Conservation (phyloP, 2,888 invertebrate genomes). For the Oithona nana region DNA sequence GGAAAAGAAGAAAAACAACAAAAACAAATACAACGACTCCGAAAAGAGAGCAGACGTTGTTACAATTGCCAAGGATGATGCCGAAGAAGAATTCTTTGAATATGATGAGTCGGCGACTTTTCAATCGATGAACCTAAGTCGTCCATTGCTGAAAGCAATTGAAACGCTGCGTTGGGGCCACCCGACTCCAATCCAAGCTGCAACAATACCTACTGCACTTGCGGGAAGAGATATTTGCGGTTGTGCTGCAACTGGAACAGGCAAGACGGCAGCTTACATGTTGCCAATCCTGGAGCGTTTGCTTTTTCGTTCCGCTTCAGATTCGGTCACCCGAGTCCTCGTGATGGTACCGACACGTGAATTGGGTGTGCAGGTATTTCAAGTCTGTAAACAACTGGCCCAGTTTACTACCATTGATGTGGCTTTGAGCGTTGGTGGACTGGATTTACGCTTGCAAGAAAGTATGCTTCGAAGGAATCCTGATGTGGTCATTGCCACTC, state of each 20-base stretch:
- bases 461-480: conserved; percentile 50
- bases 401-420: conserved; percentile 61
- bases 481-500: conserved; percentile 93
- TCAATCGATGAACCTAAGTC: conserved; percentile 87
- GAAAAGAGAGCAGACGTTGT: conserved; percentile 5
- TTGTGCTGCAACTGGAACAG: conserved; percentile 93
- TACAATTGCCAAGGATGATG: conserved; percentile 10
- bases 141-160: conserved; percentile 81
- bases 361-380: conserved; percentile 90
- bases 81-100: not conserved
- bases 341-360: conserved; percentile 93
- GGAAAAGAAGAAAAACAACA: conserved; percentile 16
- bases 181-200: conserved; percentile 91
- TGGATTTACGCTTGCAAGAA: conserved; percentile 53
- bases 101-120: conserved; percentile 23
- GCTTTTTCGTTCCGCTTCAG: conserved; percentile 55
- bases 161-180: conserved; percentile 68
- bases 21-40: conserved; percentile 6
- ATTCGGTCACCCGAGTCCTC: conserved; percentile 53
- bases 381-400: conserved; percentile 71
- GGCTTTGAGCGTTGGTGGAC: conserved; percentile 66
- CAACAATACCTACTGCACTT: conserved; percentile 81
- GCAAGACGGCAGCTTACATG: conserved; percentile 98
- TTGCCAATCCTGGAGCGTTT: conserved; percentile 84
- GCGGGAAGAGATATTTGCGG: conserved; percentile 88